Conservation (phyloP, 2,113 vertebrate genomes). For the Leptobrachium ailaonicum region DNA sequence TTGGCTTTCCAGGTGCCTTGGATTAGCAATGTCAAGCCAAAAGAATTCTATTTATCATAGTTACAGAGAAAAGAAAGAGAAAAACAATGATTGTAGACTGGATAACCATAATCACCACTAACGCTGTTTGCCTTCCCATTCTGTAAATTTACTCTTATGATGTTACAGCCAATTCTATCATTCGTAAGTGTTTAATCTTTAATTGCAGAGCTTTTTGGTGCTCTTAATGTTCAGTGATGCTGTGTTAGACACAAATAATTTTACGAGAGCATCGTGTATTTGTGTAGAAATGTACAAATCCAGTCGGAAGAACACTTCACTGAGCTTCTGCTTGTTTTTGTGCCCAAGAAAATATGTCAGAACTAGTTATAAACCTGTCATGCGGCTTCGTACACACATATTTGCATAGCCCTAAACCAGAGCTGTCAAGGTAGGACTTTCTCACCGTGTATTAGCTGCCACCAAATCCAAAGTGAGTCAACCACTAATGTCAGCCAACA, state of each 20-base stretch:
- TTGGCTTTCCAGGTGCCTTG: no score
- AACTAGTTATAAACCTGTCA: slow-evolving; percentile 2
- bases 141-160: no score
- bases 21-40: no score
- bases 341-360: not conserved
- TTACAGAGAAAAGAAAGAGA: no score
- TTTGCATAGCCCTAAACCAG: slow-evolving; percentile 2
- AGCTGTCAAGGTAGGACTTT: not conserved
- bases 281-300: not conserved
- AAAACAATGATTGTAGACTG: no score
- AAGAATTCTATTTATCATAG: no score
- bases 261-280: not conserved
- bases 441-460: not conserved
- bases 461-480: not conserved
- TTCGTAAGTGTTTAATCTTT: not conserved
- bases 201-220: no score
- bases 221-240: not conserved
- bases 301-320: not conserved
- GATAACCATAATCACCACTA: no score
- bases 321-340: not conserved
- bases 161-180: not conserved
- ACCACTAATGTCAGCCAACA: not conserved
- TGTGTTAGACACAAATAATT: not conserved
- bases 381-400: not conserved
- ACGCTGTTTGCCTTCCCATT: no score